phyloP scores from a whole-genome alignment of 2,888 invertebrate species.

The Chymomyza procnemis region DNA sequence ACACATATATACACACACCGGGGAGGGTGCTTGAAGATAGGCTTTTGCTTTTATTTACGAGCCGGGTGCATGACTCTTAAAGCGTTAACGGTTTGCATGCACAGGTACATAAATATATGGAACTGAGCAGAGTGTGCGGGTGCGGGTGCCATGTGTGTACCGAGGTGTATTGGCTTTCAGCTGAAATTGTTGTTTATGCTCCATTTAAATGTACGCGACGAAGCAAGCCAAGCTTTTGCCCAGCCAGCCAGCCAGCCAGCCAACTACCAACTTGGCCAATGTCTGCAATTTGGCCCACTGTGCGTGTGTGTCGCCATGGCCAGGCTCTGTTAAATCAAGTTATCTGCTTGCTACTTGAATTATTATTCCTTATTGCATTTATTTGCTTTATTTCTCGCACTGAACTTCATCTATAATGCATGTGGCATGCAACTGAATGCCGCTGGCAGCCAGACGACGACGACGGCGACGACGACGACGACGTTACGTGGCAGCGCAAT shows the following conservation, averaged over 20 bases:
- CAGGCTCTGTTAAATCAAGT: constrained; percentile 56
- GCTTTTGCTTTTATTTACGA: constrained; percentile 58
- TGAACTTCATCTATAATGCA: constrained; percentile 67
- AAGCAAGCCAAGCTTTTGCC: neutral
- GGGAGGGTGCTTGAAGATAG: constrained; percentile 39
- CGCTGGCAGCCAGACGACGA: constrained; percentile 21
- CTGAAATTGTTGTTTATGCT: constrained; percentile 58
- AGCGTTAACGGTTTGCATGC: neutral
- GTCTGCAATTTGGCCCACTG: neutral
- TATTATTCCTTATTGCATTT: constrained; percentile 70
- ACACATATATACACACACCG: neutral
- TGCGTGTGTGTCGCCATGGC: neutral
- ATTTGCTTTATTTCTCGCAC: constrained; percentile 62
- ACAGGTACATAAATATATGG: neutral
- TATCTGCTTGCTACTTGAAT: constrained; percentile 66
- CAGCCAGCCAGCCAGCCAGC: constrained; percentile 11
- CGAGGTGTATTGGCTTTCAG: constrained; percentile 21
- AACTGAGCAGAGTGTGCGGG: neutral
- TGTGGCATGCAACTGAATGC: constrained; percentile 47
- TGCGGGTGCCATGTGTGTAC: constrained; percentile 5
- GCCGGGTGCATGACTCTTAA: constrained; percentile 34
- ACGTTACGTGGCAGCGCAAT: neutral
- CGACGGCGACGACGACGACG: too few relatives aligned
- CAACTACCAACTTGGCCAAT: constrained; percentile 1
- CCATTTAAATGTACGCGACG: constrained; percentile 16